These are phyloP conservation scores for Choristoneura fumiferana DNA, from an alignment of 1,140 invertebrate species.

Conservation along the genomic window DNA sequence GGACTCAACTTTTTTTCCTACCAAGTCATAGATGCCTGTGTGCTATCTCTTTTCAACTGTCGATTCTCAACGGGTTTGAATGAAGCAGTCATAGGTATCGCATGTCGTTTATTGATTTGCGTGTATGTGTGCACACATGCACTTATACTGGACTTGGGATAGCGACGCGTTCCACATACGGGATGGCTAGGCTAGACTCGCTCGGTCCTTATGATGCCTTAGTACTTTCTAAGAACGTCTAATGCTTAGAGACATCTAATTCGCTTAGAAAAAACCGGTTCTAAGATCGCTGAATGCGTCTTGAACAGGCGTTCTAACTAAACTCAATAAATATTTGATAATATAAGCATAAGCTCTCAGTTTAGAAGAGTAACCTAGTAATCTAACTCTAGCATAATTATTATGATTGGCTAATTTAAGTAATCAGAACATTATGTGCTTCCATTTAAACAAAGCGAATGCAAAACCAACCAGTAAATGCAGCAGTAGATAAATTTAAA, in stretches of 20 bases:
- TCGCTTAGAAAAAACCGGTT: constrained; percentile 16
- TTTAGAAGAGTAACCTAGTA: too few relatives aligned
- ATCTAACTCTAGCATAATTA: too few relatives aligned
- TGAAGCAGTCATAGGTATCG: constrained; percentile 55
- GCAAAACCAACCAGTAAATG: too few relatives aligned
- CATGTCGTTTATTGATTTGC: constrained; percentile 42
- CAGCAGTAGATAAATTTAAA: too few relatives aligned
- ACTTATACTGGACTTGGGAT: constrained; percentile 44
- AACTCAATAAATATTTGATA: too few relatives aligned
- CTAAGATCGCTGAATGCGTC: constrained; percentile 1
- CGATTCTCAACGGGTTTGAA: constrained; percentile 21
- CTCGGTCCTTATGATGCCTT: constrained; percentile 54
- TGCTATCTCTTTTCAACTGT: constrained; percentile 32
- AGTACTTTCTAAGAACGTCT: constrained; percentile 73
- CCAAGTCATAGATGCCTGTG: constrained; percentile 28
- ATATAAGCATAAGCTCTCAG: too few relatives aligned
- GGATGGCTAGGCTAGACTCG: constrained; percentile 50
- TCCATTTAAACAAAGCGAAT: too few relatives aligned
- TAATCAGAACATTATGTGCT: background rate
- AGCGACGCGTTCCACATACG: constrained; percentile 48
- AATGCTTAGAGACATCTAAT: constrained; percentile 61
- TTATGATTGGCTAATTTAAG: too few relatives aligned
- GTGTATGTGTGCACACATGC: constrained; percentile 41
- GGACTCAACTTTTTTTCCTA: constrained; percentile 1
- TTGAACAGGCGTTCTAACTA: background rate